phyloP scores from a whole-genome alignment of 2,888 invertebrate species.

The Heliconius hortense region DNA sequence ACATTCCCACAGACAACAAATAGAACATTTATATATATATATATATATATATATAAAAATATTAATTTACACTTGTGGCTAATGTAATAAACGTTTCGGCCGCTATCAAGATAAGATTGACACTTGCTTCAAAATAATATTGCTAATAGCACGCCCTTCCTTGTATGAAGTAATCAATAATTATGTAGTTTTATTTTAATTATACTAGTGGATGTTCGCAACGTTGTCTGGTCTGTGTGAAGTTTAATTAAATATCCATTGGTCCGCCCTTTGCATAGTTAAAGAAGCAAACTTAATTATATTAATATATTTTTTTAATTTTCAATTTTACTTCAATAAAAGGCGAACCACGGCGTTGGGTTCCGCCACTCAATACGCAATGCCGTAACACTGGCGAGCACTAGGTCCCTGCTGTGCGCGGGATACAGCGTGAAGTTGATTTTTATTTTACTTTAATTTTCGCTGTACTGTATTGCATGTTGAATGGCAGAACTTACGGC shows the following conservation, averaged over 20 bases:
- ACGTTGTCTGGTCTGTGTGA: neutral
- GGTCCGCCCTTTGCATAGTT: neutral
- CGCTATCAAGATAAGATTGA: conserved; percentile 27
- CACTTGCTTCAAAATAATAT: conserved; percentile 22
- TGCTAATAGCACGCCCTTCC: conserved; percentile 17
- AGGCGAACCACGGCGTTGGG: too few species aligned
- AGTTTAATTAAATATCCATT: neutral
- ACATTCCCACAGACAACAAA: neutral
- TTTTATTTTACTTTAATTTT: too few species aligned
- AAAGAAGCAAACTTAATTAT: too few species aligned
- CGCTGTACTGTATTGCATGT: too few species aligned
- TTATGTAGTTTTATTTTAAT: neutral
- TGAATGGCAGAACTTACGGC: too few species aligned
- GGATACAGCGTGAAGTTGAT: too few species aligned
- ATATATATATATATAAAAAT: neutral
- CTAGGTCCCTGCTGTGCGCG: too few species aligned
- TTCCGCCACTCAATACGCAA: too few species aligned
- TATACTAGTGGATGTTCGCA: neutral
- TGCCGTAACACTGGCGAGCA: too few species aligned
- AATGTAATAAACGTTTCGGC: conserved; percentile 6
- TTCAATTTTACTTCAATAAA: too few species aligned
- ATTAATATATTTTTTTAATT: too few species aligned
- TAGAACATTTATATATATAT: neutral
- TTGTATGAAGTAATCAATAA: conserved; percentile 24
- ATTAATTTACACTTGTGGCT: conserved; percentile 3